Evolutionary conservation across 2,888 invertebrate genomes (phyloP), one percentile per base, ranked within the genome.

Genomic region (Lochmaea crataegi): DNA sequence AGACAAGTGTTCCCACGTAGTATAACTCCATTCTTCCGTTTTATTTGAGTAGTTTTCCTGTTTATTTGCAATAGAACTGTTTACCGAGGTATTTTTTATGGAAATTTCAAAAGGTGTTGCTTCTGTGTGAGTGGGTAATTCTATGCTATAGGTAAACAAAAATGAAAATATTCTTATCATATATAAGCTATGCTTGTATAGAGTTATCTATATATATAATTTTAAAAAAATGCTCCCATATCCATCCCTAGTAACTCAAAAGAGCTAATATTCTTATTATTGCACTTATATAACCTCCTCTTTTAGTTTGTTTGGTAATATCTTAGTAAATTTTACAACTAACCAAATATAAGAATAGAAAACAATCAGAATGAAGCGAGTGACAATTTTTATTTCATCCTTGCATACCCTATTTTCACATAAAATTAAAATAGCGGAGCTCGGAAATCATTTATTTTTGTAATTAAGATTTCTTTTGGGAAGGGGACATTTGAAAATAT

Each of bases 261-360:
- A 72, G 61, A 72, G 56, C 41, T 38, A 11, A 65, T 51, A 70
- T 69, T 38, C 7, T 38, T 74, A 73, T 77, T 75, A 77, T 75
- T 73, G 76, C 73, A 76, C 73, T 58, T 64, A 68, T 63, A 65
- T 18, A 68, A 72, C 53, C 69, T 51, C 42, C 57, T 63, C 71
- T 56, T 72, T 64, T 68, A 76, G 77, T 73, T 77, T 75, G 76
- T 77, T 77, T 76, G 76, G 75, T 76, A 76, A 71, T 76, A 67
- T 56, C 56, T 42, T 60, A 22, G 16, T 18, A 75, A 64, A 65
- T 16, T 45, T 42, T 51, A 58, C 48, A 70, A 63, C 56, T 57
- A 70, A 63, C 56, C 38, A 32, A 18, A 41, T 38, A 53, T 32
- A 66, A 61, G 7, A 61, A 16, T 26, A 7, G 16, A 53, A 16